phyloP scores from a whole-genome alignment of 2,797 vertebrate species.

The Nothura maculosa region DNA sequence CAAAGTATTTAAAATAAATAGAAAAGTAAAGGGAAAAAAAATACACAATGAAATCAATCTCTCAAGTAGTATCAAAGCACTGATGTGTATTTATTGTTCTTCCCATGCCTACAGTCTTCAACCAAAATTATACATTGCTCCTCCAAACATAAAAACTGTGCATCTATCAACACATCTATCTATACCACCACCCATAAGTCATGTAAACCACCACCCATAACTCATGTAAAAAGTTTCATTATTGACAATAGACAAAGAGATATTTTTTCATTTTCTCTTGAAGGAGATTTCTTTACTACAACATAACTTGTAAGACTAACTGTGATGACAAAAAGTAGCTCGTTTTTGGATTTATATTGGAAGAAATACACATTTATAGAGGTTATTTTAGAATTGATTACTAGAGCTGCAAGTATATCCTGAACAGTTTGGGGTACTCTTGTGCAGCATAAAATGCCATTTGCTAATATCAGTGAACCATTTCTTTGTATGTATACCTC shows the following conservation, averaged over 20 bases:
- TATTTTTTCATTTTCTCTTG: background rate
- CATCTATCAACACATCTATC: background rate
- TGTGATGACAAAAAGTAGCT: background rate
- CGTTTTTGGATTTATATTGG: background rate
- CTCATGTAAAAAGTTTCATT: background rate
- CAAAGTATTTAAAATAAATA: background rate
- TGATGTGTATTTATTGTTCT: background rate
- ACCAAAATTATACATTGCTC: background rate
- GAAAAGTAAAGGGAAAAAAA: background rate
- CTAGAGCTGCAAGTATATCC: background rate
- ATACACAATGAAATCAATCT: background rate
- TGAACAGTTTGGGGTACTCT: background rate
- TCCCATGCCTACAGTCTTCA: background rate
- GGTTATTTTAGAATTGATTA: background rate
- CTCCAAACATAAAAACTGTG: background rate
- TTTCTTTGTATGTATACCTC: background rate
- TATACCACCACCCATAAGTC: background rate
- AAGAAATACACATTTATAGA: background rate
- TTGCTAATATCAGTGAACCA: background rate
- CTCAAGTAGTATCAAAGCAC: background rate
- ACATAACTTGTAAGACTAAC: background rate
- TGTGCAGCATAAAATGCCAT: background rate
- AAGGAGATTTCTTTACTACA: background rate
- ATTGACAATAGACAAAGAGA: fast-evolving
- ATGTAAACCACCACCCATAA: background rate